Evolutionary conservation across 1,140 invertebrate species (phyloP), one percentile per base, ranked within the genome.

Genomic region (Bradysia coprophila): DNA sequence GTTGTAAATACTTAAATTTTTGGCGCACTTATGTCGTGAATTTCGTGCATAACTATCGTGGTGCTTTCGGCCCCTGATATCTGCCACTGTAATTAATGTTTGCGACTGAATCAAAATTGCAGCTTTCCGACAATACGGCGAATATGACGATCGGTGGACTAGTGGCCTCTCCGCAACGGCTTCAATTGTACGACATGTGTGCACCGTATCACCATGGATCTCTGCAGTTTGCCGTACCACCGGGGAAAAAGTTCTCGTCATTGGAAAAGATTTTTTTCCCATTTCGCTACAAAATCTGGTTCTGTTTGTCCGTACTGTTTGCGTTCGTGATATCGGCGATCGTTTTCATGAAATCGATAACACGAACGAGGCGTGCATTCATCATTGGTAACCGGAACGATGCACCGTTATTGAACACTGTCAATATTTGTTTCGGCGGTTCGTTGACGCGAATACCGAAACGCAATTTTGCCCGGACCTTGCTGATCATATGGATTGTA

Each of bases 401-500:
- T 9, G 19, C 24, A 18, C 37, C 45, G 1, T 36, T 38, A 3
- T 20, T 32, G 13, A 42, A 40, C 28, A 37, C 46, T 31, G 21
- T 46, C 28, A 24, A 24, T 4, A 32, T 40, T 8, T 21, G 43
- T 16, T 34, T 46, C 16, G 47, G 47, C 1, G 40, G 43, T 38
- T 21, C 40, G 57, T 47, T 6, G 2, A 6, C 21, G 15, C 6
- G 15, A 24, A 10, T 41, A 24, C 42, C 47, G 10, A 24, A 18
- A 10, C 23, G 40, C 8, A 48, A 46, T 23, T 44, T 42, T 37
- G 42, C 47, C 1, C 47, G 47, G 2, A 39, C 42, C 15, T 19
- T 46, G 3, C 22, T 48, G 2, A 38, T 43, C 18, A n/a, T 43
- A 2, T 48, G 44, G 47, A 5, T 48, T 8, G 9, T 48, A 4